Evolutionary conservation across 2,113 vertebrate genomes (phyloP), one percentile per base, ranked within the genome.

Genomic region (Penelope pileata): DNA sequence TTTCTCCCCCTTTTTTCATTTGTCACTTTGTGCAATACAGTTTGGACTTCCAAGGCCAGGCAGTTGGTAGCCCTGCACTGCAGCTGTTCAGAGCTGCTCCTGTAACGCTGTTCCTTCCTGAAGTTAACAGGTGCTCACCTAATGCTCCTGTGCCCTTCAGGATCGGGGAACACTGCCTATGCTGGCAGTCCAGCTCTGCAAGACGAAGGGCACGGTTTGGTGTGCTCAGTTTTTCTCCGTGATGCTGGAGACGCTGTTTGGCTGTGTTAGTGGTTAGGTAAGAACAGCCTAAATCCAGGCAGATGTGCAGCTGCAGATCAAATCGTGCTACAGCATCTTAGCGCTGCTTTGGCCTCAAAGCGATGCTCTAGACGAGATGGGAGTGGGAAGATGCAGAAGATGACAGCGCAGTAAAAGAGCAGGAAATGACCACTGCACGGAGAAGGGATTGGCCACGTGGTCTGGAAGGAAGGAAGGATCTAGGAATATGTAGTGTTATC

Each of bases 231-330:
- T 18, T 76, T 76, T 34, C 6, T 2, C 16, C 54, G 73, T 16
- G 23, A 40, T 42, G n/a, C 63, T 76, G n/a, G 17, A 88, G 72
- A 66, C 86, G 59, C 62, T 64, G 9, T 69, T 66, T 58, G 32
- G 64, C 64, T 56, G 12, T 11, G 17, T 18, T 2, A 50, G 18
- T 43, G 38, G 38, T 50, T n/a, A 88, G 73, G 62, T 56, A 40
- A 88, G 78, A 48, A 7, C 36, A 38, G 43, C 5, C 10, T 4
- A 15, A 77, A 42, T 26, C 15, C 60, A 63, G 18, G 12, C 17
- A 56, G 36, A 58, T 12, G 40, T 7, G 16, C 1, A 9, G 50
- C 4, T 0, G 7, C 13, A 24, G 26, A 69, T 12, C 10, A 6
- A 24, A 24, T 47, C 56, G 63, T 36, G 6, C 27, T 68, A 6